These are phyloP conservation scores for Diaprepes abbreviatus DNA, from an alignment of 2,888 invertebrate species.

Conservation along the genomic window DNA sequence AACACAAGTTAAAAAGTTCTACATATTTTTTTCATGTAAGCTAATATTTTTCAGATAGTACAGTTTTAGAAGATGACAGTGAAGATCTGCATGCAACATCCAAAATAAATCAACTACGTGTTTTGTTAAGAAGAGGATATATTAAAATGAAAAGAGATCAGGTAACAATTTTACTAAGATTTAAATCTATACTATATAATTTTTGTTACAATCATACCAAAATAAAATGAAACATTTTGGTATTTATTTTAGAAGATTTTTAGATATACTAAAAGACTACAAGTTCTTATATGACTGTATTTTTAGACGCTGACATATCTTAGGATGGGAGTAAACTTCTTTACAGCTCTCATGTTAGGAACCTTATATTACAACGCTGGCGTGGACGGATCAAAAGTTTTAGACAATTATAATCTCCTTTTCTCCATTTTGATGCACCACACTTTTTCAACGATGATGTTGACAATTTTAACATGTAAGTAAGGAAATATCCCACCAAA, in stretches of 20 bases:
- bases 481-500: too few species aligned
- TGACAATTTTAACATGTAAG: slow-evolving; percentile 89
- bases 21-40: too few species aligned
- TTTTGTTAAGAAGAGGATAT: slow-evolving; percentile 79
- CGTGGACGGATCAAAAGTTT: slow-evolving; percentile 80
- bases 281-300: slow-evolving; percentile 29
- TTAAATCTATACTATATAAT: too few species aligned
- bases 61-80: slow-evolving; percentile 37
- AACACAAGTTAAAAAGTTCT: too few species aligned
- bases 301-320: slow-evolving; percentile 83
- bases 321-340: slow-evolving; percentile 80
- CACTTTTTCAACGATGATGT: slow-evolving; percentile 93
- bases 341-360: slow-evolving; percentile 84
- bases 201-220: too few species aligned
- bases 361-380: slow-evolving; percentile 82
- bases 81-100: slow-evolving; percentile 77
- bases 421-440: slow-evolving; percentile 95
- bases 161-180: too few species aligned
- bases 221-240: too few species aligned
- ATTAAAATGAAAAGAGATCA: slow-evolving; percentile 82
- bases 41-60: slow-evolving; percentile 29
- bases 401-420: slow-evolving; percentile 88
- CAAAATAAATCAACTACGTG: slow-evolving; percentile 77
- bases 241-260: too few species aligned
- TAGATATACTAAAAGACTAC: too few species aligned